Percentiles rank a stretch among this genome's conserved stretches.
These are phyloP conservation scores for Todiramphus chloris DNA, from an alignment of 2,113 vertebrate genomes.

Conservation along the genomic window DNA sequence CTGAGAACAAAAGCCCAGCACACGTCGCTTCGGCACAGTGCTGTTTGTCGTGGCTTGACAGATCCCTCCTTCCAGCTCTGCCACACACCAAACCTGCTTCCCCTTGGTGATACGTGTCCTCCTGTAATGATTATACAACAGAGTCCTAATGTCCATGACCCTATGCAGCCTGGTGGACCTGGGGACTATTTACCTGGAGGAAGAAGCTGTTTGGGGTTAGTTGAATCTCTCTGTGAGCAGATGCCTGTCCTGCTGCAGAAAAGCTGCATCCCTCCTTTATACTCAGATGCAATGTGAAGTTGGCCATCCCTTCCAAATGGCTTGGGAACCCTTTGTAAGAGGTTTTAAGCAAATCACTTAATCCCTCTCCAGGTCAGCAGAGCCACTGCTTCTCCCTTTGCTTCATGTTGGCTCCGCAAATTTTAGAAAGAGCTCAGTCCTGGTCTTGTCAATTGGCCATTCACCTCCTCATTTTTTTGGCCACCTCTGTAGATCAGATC, in stretches of 20 bases:
- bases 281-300: accelerated
- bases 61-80: background rate
- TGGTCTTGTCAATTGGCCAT: accelerated
- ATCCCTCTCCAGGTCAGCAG: background rate
- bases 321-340: background rate
- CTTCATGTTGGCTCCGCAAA: background rate
- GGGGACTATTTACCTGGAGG: background rate
- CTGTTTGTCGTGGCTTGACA: background rate
- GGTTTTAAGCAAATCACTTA: background rate
- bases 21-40: accelerated
- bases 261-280: background rate
- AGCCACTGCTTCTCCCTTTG: background rate
- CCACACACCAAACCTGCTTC: background rate
- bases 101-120: accelerated
- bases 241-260: background rate
- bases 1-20: background rate
- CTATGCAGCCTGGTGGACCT: background rate
- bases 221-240: background rate
- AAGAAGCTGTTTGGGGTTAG: background rate
- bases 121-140: background rate
- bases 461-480: background rate
- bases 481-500: accelerated
- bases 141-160: background rate
- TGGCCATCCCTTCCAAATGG: background rate
- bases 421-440: background rate